Conservation (phyloP, 2,888 invertebrate genomes). For the Lasioglossum leucozonium region DNA sequence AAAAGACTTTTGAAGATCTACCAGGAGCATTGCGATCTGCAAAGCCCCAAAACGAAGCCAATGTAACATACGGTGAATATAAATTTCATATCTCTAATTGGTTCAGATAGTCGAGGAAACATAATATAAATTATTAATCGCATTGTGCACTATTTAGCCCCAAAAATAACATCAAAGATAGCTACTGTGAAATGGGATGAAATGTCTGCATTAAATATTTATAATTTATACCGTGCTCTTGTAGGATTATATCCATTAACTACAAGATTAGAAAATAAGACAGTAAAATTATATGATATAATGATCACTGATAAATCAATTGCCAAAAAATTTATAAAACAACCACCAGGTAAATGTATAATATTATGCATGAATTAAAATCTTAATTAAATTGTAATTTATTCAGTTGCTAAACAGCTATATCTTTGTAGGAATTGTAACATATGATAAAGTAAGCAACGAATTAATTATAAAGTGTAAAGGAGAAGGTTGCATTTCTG, state of each 20-base stretch:
- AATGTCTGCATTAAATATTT: conserved; percentile 88
- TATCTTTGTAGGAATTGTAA: conserved; percentile 86
- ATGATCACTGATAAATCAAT: conserved; percentile 74
- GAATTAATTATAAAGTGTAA: conserved; percentile 89
- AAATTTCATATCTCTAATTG: background rate
- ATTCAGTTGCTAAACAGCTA: conserved; percentile 58
- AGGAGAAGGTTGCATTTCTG: conserved; percentile 88
- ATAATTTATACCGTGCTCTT: conserved; percentile 90
- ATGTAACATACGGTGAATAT: conserved; percentile 89
- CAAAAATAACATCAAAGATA: conserved; percentile 88
- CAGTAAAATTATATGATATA: conserved; percentile 88
- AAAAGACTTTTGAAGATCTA: conserved; percentile 87
- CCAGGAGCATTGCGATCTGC: conserved; percentile 87
- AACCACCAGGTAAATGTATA: conserved; percentile 76
- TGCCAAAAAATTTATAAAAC: conserved; percentile 27
- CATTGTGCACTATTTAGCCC: conserved; percentile 87
- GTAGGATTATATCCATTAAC: conserved; percentile 87
- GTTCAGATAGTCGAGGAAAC: background rate
- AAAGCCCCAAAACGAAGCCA: conserved; percentile 87
- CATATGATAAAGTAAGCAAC: conserved; percentile 87
- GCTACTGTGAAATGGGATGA: conserved; percentile 89
- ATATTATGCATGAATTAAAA: background rate
- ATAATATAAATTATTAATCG: background rate
- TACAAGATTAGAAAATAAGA: conserved; percentile 87
- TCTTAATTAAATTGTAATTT: background rate